phyloP scores from a whole-genome alignment of 1,140 invertebrate genomes.

The Eumaeus atala region DNA sequence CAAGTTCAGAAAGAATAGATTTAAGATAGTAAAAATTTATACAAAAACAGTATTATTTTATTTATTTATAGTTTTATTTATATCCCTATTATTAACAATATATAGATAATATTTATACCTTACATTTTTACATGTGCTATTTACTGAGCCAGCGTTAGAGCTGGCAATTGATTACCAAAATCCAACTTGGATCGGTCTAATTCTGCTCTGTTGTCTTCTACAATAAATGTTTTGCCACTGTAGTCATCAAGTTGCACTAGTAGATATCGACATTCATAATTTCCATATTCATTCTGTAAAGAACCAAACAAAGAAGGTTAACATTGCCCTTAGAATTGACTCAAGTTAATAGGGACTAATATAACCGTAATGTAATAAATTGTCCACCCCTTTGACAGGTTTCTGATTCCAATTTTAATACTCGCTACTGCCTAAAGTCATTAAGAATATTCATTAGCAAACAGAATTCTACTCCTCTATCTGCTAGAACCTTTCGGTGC shows the following conservation, averaged over 20 bases:
- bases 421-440: too few species aligned
- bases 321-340: not conserved
- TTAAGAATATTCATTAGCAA: too few species aligned
- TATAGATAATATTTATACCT: too few species aligned
- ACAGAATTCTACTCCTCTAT: too few species aligned
- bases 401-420: too few species aligned
- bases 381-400: too few species aligned
- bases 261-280: conserved; percentile 88
- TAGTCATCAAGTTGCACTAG: conserved; percentile 88
- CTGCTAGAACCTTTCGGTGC: too few species aligned
- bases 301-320: not conserved
- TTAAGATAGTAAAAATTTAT: conserved; percentile 6
- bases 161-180: conserved; percentile 38
- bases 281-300: conserved; percentile 83
- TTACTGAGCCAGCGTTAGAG: conserved; percentile 46
- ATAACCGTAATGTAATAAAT: too few species aligned
- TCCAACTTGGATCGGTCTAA: conserved; percentile 40
- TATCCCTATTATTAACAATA: conserved; percentile 12
- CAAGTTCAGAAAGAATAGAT: too few species aligned
- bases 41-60: not conserved
- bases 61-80: conserved; percentile 28
- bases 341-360: too few species aligned
- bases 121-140: too few species aligned
- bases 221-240: conserved; percentile 80
- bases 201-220: conserved; percentile 82